Conservation (phyloP, 2,113 vertebrate species). For the Tretioscincus oriximinensis region DNA sequence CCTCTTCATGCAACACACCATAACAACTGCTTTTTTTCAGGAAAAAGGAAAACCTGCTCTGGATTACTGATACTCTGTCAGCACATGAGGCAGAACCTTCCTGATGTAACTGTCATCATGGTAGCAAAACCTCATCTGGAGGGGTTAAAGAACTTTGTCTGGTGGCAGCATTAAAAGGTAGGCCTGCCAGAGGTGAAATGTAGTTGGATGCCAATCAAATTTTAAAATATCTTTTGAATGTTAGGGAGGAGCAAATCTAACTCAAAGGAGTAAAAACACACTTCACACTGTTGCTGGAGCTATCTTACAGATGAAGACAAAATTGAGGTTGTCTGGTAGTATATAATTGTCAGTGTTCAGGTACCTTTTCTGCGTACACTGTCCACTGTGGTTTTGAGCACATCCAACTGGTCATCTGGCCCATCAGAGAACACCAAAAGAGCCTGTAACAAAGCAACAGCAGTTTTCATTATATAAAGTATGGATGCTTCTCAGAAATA, state of each 20-base stretch:
- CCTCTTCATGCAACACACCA: too few species aligned
- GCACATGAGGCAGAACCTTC: too few species aligned
- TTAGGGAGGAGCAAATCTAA: neutral
- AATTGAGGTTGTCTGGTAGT: neutral
- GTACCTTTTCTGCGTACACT: constrained; percentile 75
- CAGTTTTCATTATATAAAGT: neutral
- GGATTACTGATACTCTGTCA: too few species aligned
- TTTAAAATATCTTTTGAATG: too few species aligned
- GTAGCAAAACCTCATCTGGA: too few species aligned
- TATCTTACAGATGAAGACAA: neutral
- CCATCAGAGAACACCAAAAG: constrained; percentile 88
- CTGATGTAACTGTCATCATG: too few species aligned
- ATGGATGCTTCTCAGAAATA: neutral
- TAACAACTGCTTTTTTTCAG: too few species aligned
- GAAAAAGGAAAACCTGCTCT: too few species aligned
- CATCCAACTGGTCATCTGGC: constrained; percentile 73
- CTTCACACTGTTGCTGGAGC: neutral
- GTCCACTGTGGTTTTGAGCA: constrained; percentile 66
- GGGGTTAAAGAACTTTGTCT: too few species aligned
- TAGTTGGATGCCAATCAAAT: neutral
- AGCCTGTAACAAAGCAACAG: constrained; percentile 68
- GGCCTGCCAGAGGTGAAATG: too few species aligned
- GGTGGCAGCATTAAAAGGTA: too few species aligned
- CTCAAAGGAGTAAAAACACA: neutral
- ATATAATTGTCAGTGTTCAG: fast-evolving